phyloP scores from a whole-genome alignment of 2,888 invertebrate species.

The Cataglyphis altisquamis region DNA sequence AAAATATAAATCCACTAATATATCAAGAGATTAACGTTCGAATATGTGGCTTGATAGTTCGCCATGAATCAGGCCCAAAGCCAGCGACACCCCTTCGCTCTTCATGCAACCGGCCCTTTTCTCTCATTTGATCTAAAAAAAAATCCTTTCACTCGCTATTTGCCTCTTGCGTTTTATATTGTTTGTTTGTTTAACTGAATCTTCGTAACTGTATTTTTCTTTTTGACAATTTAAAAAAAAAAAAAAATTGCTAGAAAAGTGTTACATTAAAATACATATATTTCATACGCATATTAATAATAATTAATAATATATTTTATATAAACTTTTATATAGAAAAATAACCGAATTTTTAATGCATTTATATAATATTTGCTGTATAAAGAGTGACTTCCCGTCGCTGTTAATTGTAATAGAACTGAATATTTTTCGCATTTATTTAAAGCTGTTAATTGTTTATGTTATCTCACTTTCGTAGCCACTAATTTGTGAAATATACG shows the following conservation, averaged over 20 bases:
- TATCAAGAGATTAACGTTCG: constrained; percentile 85
- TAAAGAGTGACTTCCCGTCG: background rate
- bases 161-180: background rate
- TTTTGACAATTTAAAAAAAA: background rate
- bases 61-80: constrained; percentile 72
- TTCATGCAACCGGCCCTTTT: background rate
- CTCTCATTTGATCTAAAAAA: background rate
- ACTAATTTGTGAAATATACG: constrained; percentile 15
- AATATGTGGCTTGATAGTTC: constrained; percentile 81
- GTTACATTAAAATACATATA: background rate
- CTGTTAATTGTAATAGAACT: background rate
- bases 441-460: constrained; percentile 29
- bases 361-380: background rate
- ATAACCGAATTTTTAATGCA: background rate
- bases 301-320: background rate
- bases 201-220: background rate
- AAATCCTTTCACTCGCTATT: background rate
- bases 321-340: background rate
- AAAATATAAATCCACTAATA: constrained; percentile 85
- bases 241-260: background rate
- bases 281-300: background rate
- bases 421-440: constrained; percentile 8
- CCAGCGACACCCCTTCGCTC: constrained; percentile 40
- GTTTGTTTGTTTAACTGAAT: constrained; percentile 10
- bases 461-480: constrained; percentile 29